A percentile compares a stretch with the other conserved stretches of the same genome.
Evolutionary conservation across 1,140 invertebrate genomes (phyloP).

Genomic region (Nebria ingens): DNA sequence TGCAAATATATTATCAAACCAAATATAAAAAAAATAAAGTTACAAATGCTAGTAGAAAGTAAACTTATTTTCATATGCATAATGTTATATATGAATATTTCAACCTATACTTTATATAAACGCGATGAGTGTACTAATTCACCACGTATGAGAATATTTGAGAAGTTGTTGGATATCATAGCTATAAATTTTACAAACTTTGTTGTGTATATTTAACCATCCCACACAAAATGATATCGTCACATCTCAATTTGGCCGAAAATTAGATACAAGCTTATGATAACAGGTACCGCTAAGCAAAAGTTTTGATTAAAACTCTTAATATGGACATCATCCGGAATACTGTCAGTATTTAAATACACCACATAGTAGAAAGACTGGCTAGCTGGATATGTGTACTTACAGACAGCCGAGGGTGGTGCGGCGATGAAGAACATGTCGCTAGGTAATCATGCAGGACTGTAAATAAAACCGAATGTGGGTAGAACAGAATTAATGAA

Average conservation of each 20-base stretch:
- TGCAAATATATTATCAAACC: too few species aligned
- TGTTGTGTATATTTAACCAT: not conserved
- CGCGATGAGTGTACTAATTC: too few species aligned
- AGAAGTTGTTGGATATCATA: too few species aligned
- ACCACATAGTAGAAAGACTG: not conserved
- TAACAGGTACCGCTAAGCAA: not conserved
- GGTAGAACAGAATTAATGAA: not conserved
- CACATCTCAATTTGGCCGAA: too few species aligned
- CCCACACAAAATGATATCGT: not conserved
- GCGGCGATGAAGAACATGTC: too few species aligned
- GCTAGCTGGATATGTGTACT: not conserved
- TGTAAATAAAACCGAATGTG: not conserved
- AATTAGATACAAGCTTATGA: not conserved
- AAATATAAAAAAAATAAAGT: too few species aligned
- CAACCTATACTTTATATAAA: too few species aligned
- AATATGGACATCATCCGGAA: conserved; percentile 2
- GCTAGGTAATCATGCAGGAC: not conserved
- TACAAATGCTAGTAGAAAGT: too few species aligned
- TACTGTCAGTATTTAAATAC: not conserved
- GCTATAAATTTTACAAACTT: too few species aligned
- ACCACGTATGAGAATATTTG: too few species aligned
- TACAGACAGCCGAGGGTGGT: not conserved
- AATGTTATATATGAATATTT: too few species aligned
- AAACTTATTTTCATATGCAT: too few species aligned
- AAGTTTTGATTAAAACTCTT: conserved; percentile 3